Conservation (phyloP, 2,797 vertebrate species). For the Alcedo atthis region DNA sequence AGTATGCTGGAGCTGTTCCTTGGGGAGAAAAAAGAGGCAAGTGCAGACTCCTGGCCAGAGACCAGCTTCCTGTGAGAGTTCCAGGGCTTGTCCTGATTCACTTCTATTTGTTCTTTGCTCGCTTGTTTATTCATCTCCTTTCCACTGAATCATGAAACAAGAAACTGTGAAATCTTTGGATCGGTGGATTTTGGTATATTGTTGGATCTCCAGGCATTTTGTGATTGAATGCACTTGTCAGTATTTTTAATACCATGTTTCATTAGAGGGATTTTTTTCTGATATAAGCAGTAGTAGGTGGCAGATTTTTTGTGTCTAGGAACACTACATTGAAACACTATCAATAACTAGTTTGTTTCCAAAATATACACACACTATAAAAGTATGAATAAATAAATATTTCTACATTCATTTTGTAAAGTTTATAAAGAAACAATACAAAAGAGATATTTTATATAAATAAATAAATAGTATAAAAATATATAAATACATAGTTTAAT, state of each 20-base stretch:
- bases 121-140: slow-evolving; percentile 57
- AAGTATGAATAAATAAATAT: neutral
- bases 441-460: neutral
- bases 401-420: neutral
- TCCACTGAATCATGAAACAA: slow-evolving; percentile 59
- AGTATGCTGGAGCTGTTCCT: slow-evolving; percentile 63
- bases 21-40: slow-evolving; percentile 45
- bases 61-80: slow-evolving; percentile 57
- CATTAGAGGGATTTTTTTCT: neutral
- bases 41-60: slow-evolving; percentile 53
- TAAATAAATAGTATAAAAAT: no score
- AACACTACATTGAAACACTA: neutral
- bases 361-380: neutral
- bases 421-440: neutral
- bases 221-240: neutral
- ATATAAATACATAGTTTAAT: neutral
- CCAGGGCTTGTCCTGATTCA: slow-evolving; percentile 62
- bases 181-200: slow-evolving; percentile 2
- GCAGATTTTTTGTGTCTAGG: neutral
- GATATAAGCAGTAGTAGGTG: neutral
- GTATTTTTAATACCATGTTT: neutral
- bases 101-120: slow-evolving; percentile 57
- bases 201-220: neutral
- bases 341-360: neutral
- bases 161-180: slow-evolving; percentile 51